Percentiles rank a stretch among this genome's conserved stretches.
Evolutionary conservation across 1,140 invertebrate genomes (phyloP).

Genomic region (Hyles vespertilio): DNA sequence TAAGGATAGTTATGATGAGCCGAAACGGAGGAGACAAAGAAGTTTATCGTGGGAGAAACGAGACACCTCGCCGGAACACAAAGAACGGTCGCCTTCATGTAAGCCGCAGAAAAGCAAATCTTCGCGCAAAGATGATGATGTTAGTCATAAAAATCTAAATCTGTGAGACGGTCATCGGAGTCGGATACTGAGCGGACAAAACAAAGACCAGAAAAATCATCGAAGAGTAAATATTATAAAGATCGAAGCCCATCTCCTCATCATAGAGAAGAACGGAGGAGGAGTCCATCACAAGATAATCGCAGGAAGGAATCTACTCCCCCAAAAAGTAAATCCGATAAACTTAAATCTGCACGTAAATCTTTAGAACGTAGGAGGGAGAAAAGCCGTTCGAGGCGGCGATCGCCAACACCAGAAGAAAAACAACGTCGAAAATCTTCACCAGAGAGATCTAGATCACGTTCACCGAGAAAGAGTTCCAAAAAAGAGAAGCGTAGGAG

Average conservation of each 20-base stretch:
- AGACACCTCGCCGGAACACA: conserved; percentile 38
- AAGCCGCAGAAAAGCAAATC: conserved; percentile 34
- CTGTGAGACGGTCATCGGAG: conserved; percentile 37
- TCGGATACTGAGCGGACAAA: conserved; percentile 43
- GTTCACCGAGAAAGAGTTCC: conserved; percentile 28
- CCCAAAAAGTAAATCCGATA: conserved; percentile 37
- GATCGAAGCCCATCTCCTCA: conserved; percentile 35
- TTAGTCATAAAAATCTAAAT: conserved; percentile 40
- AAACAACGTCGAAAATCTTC: conserved; percentile 29
- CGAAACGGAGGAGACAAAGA: conserved; percentile 37
- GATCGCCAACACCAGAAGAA: conserved; percentile 36
- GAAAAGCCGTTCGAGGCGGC: conserved; percentile 33
- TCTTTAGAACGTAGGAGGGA: conserved; percentile 32
- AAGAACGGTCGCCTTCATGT: conserved; percentile 31
- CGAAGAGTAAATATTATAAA: conserved; percentile 39
- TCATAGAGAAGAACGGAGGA: conserved; percentile 21
- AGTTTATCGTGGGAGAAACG: conserved; percentile 37
- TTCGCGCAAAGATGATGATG: conserved; percentile 38
- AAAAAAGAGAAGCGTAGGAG: conserved; percentile 44
- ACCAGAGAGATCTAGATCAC: conserved; percentile 44
- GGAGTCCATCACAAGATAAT: conserved; percentile 27
- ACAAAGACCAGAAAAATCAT: conserved; percentile 32
- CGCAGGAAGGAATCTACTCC: conserved; percentile 25
- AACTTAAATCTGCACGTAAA: conserved; percentile 34
- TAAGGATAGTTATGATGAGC: conserved; percentile 24